Base-by-base conservation (phyloP, 35 echinoderm and acorn worm species). In the Chiridota heheva region DNA sequence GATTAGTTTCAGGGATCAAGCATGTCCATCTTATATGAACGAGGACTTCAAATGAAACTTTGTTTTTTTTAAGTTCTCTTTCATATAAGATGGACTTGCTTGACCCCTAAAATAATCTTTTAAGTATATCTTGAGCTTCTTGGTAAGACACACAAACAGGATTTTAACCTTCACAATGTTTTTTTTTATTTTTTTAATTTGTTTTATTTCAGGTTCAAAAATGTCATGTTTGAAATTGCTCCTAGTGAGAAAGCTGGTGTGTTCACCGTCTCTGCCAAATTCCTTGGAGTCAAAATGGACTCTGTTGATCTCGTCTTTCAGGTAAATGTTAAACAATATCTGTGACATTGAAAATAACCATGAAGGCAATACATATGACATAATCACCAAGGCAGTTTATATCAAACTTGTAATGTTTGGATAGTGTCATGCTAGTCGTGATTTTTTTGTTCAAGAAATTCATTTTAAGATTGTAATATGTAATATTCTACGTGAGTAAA, bases 191-290 rank as follows among this genome's bases (percentile, higher is more conserved):
- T 86, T 36, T 39, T 43, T 59, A 69, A 45, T 73, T 22, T 77
- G 20, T 72, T 63, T 40, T 45, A 47, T 59, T 77, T n/a, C 61
- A 98, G 95, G 44, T 98, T 92, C 62, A 98, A 98, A 82, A 97
- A 91, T 60, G 95, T 97, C 44, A 88, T 98, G 89, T 98, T 98
- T 98, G 95, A 98, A 69, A 91, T 98, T 38, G 49, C 53, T 5
- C 58, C 70, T 47, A 85, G 77, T 7, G 37, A 49, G 36, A 66
- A 78, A 48, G 80, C 95, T 2, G 95, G 89, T 81, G 82, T 84
- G 18, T 98, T 98, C 78, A 81, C 81, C 26, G 85, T 98, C 35
- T 64, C 89, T 40, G 95, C 95, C 31, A 91, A 91, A 33, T 98
- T 98, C 57, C 62, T 98, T 25, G 95, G 95, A 28, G 95, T 98